A percentile compares a stretch with the other conserved stretches of the same genome.
Conservation (phyloP, 2,797 vertebrate genomes). For the Pelobates cultripes region DNA sequence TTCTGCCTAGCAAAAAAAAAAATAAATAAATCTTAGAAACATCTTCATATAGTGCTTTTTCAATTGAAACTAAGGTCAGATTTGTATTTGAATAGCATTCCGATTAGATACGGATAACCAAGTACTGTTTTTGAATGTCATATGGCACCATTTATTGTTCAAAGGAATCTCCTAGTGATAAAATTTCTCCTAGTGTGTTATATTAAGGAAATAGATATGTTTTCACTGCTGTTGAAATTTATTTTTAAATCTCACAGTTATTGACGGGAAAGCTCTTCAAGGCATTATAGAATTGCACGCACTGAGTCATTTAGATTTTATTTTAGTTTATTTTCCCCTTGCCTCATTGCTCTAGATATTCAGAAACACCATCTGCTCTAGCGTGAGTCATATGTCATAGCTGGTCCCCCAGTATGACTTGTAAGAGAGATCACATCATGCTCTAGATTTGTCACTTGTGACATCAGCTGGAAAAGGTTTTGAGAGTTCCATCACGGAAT, state of each 20-base stretch:
- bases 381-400: conserved; percentile 41
- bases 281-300: conserved; percentile 22
- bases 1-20: too few relatives aligned
- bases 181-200: conserved; percentile 23
- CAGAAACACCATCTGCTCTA: conserved; percentile 38
- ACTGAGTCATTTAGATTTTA: conserved; percentile 42
- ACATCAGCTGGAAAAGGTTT: conserved; percentile 15
- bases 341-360: conserved; percentile 22
- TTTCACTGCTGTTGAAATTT: conserved; percentile 11
- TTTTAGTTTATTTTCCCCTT: conserved; percentile 28
- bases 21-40: too few relatives aligned
- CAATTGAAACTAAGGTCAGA: not conserved
- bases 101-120: not conserved
- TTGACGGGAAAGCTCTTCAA: conserved; percentile 32
- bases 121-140: not conserved
- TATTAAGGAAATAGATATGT: conserved; percentile 45
- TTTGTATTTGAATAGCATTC: not conserved
- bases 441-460: conserved; percentile 21
- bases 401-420: conserved; percentile 30
- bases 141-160: conserved; percentile 13
- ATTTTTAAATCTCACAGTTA: conserved; percentile 23
- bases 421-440: conserved; percentile 17
- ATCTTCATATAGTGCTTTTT: too few relatives aligned
- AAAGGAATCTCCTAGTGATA: conserved; percentile 15
- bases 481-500: not conserved